Percentiles rank a stretch among this genome's conserved stretches.
phyloP scores from a whole-genome alignment of 2,888 invertebrate species.

The Leptura quadrifasciata region DNA sequence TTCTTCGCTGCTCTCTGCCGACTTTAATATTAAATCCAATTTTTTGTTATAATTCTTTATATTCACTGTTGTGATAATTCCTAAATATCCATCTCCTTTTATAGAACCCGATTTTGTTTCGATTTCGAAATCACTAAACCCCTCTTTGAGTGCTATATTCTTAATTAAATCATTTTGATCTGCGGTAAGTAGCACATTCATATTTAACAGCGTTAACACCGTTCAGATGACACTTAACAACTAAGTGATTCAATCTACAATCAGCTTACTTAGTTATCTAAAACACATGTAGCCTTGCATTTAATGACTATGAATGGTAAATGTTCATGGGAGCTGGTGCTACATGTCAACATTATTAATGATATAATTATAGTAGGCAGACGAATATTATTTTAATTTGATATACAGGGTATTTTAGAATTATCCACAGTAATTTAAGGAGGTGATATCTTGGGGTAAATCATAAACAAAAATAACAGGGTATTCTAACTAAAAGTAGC shows the following conservation, averaged over 20 bases:
- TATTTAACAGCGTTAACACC: neutral
- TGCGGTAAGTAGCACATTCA: slow-evolving; percentile 11
- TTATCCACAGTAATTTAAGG: no score
- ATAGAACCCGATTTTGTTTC: slow-evolving; percentile 10
- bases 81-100: slow-evolving; percentile 21
- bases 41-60: neutral
- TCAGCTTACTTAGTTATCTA: neutral
- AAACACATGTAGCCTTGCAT: neutral
- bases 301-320: neutral
- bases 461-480: no score
- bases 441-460: no score
- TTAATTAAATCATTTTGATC: neutral
- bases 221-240: neutral
- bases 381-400: no score
- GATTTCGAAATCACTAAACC: slow-evolving; percentile 5
- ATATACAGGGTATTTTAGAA: no score
- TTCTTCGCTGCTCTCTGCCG: slow-evolving; percentile 7
- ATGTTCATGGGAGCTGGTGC: no score
- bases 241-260: neutral
- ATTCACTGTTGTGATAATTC: slow-evolving; percentile 18
- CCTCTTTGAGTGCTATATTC: slow-evolving; percentile 9
- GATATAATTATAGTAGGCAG: no score
- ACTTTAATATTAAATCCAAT: slow-evolving; percentile 25
- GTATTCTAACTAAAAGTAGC: no score
- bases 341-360: no score